Conservation (phyloP, 2,113 vertebrate species). For the Empidonax alnorum region DNA sequence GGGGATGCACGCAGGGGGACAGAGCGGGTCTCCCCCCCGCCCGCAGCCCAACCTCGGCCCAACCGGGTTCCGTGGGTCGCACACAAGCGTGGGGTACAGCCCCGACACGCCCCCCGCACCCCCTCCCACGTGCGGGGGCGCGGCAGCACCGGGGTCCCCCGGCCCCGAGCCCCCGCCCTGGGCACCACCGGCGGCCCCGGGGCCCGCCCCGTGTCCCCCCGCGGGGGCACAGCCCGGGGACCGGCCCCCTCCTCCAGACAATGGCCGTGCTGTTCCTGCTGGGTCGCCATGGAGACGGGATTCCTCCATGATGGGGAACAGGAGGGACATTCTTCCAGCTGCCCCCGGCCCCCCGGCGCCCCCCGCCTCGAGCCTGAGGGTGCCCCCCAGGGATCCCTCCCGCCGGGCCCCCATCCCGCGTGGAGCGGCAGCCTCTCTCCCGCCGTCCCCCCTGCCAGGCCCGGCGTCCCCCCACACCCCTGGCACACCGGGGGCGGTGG, state of each 20-base stretch:
- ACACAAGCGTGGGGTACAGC: not conserved
- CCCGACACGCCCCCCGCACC: not conserved
- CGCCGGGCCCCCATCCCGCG: not conserved
- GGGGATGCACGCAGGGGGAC: not conserved
- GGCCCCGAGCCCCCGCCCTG: not conserved
- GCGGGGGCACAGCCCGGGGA: not conserved
- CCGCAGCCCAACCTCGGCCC: not conserved
- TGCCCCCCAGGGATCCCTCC: not conserved
- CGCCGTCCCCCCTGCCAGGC: too few relatives aligned
- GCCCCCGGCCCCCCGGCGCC: not conserved
- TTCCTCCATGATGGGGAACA: conserved; percentile 42
- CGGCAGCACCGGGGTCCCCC: not conserved
- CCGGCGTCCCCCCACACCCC: not conserved
- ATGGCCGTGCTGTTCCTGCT: not conserved
- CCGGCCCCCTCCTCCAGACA: conserved; percentile 17
- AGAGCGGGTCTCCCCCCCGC: not conserved
- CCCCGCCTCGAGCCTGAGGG: not conserved
- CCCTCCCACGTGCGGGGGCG: not conserved
- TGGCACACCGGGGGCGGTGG: not conserved
- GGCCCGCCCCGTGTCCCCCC: not conserved
- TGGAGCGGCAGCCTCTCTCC: not conserved
- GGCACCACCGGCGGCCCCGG: not conserved
- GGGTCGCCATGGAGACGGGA: conserved; percentile 48
- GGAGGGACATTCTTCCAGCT: not conserved
- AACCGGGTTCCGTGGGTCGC: not conserved